Evolutionary conservation across 2,888 invertebrate genomes (phyloP), one percentile per base, ranked within the genome.

Genomic region (Lordiphosa fenestrarum): DNA sequence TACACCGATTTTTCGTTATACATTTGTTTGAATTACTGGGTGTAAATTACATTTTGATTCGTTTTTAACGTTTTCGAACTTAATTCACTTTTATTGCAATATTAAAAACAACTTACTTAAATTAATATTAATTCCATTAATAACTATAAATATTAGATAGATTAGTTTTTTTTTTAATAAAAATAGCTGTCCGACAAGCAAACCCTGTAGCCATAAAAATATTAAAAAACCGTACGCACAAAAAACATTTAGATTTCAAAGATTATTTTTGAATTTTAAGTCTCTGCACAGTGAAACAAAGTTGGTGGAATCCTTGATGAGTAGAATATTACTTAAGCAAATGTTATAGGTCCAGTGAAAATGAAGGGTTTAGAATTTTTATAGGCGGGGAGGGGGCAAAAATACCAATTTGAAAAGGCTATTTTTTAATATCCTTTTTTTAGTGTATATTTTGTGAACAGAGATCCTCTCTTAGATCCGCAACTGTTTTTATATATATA

Each of bases 141-240:
- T 49, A 39, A 19, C 33, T 54, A 69, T 49, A 37, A 19, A 33
- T 54, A 69, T 76, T 72, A 68, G 44, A 53, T 42, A 61, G 44
- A 83, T 83, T 61, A 72, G 58, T 58, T 47, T 42, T 10, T 33
- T 36, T 47, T 33, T 36, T 1, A 13, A 19, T 36, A 58, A 50
- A 46, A 66, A 38, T 59, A 44, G 66, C 75, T 52, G 57, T 68
- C 38, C 42, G 56, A 59, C 58, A 56, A 51, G 66, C 63, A 58
- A 53, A 64, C 58, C 41, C 52, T 39, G 53, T 51, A 48, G 54
- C 30, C 55, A 35, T 50, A 47, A n/a, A 38, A 12, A 19, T 13
- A 61, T 41, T 36, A 39, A 9, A 37, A 36, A 60, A 48, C 50
- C 7, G 42, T n/a, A 51, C 46, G 48, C 37, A 40, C 46, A 21